A percentile compares a stretch with the other conserved stretches of the same genome.
Conservation (phyloP, 2,888 invertebrate genomes). For the Drosophila kuntzei region DNA sequence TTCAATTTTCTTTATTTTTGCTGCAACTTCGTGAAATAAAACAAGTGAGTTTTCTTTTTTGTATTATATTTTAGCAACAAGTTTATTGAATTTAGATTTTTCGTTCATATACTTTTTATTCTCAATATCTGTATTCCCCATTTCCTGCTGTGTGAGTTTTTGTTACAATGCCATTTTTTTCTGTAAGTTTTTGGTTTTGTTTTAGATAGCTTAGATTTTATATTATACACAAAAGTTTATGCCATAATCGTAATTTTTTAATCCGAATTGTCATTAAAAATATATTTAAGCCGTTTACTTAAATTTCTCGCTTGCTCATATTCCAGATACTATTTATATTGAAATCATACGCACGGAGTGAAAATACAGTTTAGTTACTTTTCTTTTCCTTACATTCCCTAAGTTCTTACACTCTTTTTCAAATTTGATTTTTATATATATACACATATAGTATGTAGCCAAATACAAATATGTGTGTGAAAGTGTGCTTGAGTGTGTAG, state of each 20-base stretch:
- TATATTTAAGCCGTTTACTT: constrained; percentile 74
- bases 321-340: constrained; percentile 62
- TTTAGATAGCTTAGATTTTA: constrained; percentile 60
- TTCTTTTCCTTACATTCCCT: constrained; percentile 20
- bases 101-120: constrained; percentile 72
- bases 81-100: constrained; percentile 83
- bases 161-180: constrained; percentile 72
- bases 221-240: constrained; percentile 79
- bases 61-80: constrained; percentile 83
- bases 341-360: constrained; percentile 63
- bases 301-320: constrained; percentile 64
- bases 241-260: constrained; percentile 75
- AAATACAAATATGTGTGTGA: constrained; percentile 54
- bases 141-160: constrained; percentile 77
- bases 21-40: constrained; percentile 23
- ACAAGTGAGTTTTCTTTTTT: constrained; percentile 19
- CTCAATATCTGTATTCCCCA: constrained; percentile 64
- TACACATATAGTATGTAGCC: constrained; percentile 57
- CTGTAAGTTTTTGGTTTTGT: constrained; percentile 53
- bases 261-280: constrained; percentile 69
- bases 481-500: constrained; percentile 33
- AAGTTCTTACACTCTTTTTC: constrained; percentile 20
- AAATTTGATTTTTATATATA: constrained; percentile 26
- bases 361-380: constrained; percentile 52
- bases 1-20: not conserved